phyloP scores from a whole-genome alignment of 2,888 invertebrate species.

The Leptopterna dolabrata region DNA sequence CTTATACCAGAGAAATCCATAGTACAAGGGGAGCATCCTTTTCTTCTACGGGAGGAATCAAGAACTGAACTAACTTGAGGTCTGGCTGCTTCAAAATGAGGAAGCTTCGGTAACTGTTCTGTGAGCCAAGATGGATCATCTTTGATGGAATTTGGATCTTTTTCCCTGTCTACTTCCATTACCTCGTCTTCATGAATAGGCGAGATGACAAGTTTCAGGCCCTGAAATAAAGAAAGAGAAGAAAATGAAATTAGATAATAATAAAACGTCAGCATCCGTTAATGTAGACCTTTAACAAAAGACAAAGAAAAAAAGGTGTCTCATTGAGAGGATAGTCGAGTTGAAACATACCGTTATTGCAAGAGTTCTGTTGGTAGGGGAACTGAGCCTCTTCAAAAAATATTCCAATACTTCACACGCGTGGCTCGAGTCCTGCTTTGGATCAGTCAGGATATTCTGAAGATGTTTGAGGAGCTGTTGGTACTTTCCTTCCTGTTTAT shows the following conservation, averaged over 20 bases:
- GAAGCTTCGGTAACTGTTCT: slow-evolving; percentile 77
- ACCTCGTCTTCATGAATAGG: slow-evolving; percentile 68
- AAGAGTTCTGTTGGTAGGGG: slow-evolving; percentile 80
- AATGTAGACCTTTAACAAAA: not conserved
- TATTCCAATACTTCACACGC: slow-evolving; percentile 91
- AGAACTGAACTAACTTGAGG: slow-evolving; percentile 70
- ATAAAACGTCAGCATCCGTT: not conserved
- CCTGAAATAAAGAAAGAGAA: slow-evolving; percentile 67
- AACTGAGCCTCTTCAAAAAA: slow-evolving; percentile 85
- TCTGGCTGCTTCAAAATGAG: slow-evolving; percentile 81
- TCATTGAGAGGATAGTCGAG: no score
- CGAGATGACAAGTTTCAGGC: slow-evolving; percentile 78
- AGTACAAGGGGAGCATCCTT: no score
- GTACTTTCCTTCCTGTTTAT: slow-evolving; percentile 78
- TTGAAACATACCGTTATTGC: slow-evolving; percentile 74
- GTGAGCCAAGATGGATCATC: slow-evolving; percentile 71
- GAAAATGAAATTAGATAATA: not conserved
- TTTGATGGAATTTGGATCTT: slow-evolving; percentile 64
- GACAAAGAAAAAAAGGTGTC: no score
- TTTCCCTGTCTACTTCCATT: slow-evolving; percentile 66
- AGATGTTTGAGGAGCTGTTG: slow-evolving; percentile 79
- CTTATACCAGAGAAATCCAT: no score
- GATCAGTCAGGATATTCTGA: slow-evolving; percentile 71
- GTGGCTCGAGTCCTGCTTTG: slow-evolving; percentile 71
- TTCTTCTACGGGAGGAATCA: no score